A percentile compares a stretch with the other conserved stretches of the same genome.
phyloP scores from a whole-genome alignment of 2,797 vertebrate genomes.

The Poecilia picta region DNA sequence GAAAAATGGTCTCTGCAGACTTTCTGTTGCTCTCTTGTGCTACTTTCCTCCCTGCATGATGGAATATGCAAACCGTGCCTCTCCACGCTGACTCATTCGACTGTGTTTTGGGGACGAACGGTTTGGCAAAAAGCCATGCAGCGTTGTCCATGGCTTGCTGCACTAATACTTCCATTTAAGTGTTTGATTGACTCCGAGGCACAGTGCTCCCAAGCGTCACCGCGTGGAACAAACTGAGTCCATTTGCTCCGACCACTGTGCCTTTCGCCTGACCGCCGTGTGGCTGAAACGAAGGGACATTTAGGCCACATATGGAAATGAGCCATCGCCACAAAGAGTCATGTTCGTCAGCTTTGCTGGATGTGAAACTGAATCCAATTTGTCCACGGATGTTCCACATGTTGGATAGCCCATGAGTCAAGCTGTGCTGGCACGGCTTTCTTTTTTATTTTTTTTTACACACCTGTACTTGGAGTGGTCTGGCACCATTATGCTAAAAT shows the following conservation, averaged over 20 bases:
- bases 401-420: conserved; percentile 14
- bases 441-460: neutral
- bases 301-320: conserved; percentile 76
- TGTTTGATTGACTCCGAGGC: conserved; percentile 48
- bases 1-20: conserved; percentile 44
- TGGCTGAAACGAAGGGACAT: conserved; percentile 65
- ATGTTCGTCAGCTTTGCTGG: conserved; percentile 61
- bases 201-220: conserved; percentile 41
- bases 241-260: conserved; percentile 50
- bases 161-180: conserved; percentile 74
- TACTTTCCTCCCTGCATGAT: conserved; percentile 47
- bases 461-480: conserved; percentile 26
- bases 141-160: conserved; percentile 42
- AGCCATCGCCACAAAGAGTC: conserved; percentile 42
- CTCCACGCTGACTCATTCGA: conserved; percentile 44
- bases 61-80: conserved; percentile 38
- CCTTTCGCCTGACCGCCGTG: conserved; percentile 60
- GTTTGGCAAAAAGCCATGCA: conserved; percentile 60
- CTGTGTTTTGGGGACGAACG: conserved; percentile 59
- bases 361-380: conserved; percentile 69
- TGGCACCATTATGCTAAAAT: conserved; percentile 15
- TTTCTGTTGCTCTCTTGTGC: conserved; percentile 29
- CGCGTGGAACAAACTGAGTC: conserved; percentile 46
- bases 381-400: conserved; percentile 38
- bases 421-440: conserved; percentile 17